Conservation (phyloP, 2,888 invertebrate species). For the Odontocerum albicorne region DNA sequence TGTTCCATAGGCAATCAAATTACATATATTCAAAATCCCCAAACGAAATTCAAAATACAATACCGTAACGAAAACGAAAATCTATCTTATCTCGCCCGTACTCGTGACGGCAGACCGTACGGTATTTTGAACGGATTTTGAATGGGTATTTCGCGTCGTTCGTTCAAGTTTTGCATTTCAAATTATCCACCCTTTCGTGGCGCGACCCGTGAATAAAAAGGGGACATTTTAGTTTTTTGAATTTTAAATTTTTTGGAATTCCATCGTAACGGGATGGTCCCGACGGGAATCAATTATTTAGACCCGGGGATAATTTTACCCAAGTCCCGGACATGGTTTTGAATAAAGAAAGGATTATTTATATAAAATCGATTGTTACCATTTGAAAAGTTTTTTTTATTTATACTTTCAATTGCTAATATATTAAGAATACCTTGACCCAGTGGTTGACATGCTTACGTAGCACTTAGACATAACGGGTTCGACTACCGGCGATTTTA, state of each 20-base stretch:
- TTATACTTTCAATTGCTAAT: no score
- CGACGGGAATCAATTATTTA: conserved; percentile 12
- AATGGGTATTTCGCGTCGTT: background rate
- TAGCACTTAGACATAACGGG: no score
- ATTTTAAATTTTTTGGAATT: conserved; percentile 18
- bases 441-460: no score
- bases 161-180: background rate
- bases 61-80: background rate
- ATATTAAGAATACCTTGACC: no score
- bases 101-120: background rate
- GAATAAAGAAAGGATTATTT: conserved; percentile 1
- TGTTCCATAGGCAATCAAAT: conserved; percentile 14
- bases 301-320: background rate
- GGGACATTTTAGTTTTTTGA: conserved; percentile 6
- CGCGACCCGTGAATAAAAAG: conserved; percentile 14
- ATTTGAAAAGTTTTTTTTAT: background rate
- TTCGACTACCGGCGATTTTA: no score
- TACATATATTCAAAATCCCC: background rate
- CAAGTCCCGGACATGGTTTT: background rate
- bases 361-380: background rate
- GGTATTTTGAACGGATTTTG: background rate
- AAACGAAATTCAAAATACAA: background rate
- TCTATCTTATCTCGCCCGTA: background rate
- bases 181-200: conserved; percentile 14
- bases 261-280: conserved; percentile 4